Percentiles rank a stretch among this genome's conserved stretches.
These are phyloP conservation scores for Tigriopus californicus DNA, from an alignment of 2,888 invertebrate genomes.

Conservation along the genomic window DNA sequence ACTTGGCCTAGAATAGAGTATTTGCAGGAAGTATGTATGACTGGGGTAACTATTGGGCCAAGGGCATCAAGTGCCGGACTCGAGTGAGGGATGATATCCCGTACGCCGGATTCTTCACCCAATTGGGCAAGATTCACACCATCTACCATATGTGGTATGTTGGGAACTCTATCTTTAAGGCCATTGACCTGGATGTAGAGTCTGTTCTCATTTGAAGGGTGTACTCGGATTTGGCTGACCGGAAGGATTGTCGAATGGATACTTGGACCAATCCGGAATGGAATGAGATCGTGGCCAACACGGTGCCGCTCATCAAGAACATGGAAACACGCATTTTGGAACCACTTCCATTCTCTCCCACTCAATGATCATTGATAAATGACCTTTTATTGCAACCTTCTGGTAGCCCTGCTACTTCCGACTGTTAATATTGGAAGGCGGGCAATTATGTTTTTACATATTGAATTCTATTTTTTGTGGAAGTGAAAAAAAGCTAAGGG, in stretches of 20 bases:
- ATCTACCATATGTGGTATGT: constrained; percentile 99
- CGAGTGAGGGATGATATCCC: constrained; percentile 66
- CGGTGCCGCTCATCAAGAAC: constrained; percentile 88
- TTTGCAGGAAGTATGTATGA: constrained; percentile 6
- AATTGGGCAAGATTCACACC: constrained; percentile 85
- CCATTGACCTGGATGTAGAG: not conserved
- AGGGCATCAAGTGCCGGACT: constrained; percentile 46
- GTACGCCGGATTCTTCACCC: constrained; percentile 93
- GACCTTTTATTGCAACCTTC: too few relatives aligned
- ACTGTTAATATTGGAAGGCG: too few relatives aligned
- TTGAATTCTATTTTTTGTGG: too few relatives aligned
- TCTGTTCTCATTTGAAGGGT: constrained; percentile 25
- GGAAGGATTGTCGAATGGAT: constrained; percentile 85
- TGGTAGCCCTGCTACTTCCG: too few relatives aligned
- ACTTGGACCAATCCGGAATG: constrained; percentile 97
- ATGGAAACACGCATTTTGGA: constrained; percentile 89
- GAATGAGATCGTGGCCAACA: constrained; percentile 99
- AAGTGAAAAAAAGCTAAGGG: too few relatives aligned
- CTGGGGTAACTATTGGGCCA: constrained; percentile 16
- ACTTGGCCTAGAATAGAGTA: not conserved
- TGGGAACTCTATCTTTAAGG: too few relatives aligned
- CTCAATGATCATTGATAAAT: constrained; percentile 45
- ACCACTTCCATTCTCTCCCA: constrained; percentile 87
- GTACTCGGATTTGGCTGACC: constrained; percentile 71
- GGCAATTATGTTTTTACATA: too few relatives aligned